phyloP scores from a whole-genome alignment of 2,797 vertebrate genomes.

The Masticophis lateralis region DNA sequence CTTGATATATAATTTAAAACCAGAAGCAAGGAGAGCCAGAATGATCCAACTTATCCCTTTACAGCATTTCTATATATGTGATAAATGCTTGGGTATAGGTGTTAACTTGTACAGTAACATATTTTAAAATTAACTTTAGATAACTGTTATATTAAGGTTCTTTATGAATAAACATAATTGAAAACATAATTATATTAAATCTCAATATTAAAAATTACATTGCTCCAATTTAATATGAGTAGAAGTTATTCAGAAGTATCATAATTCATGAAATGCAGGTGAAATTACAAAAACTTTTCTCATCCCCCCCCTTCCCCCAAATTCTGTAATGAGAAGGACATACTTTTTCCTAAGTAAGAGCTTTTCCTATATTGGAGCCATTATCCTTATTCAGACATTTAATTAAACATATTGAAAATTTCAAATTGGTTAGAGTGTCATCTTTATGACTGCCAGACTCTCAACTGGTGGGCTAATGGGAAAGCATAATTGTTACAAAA shows the following conservation, averaged over 20 bases:
- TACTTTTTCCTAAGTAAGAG: background rate
- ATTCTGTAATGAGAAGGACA: background rate
- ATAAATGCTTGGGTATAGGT: background rate
- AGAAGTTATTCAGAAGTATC: background rate
- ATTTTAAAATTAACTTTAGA: background rate
- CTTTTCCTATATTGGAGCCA: background rate
- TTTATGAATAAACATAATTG: background rate
- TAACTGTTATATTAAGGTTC: background rate
- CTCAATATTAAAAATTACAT: background rate
- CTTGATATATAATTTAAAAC: background rate
- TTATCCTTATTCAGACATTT: background rate
- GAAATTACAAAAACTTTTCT: background rate
- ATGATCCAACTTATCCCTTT: background rate
- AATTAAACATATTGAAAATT: background rate
- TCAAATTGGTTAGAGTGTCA: background rate
- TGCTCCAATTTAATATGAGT: background rate
- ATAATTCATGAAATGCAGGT: background rate
- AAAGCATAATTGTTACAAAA: background rate
- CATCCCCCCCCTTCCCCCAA: background rate
- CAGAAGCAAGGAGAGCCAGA: background rate
- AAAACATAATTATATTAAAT: background rate
- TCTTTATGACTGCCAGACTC: background rate
- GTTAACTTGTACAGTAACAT: background rate
- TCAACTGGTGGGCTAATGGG: background rate
- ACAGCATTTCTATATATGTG: background rate